A percentile compares a stretch with the other conserved stretches of the same genome.
phyloP scores from a whole-genome alignment of 2,113 vertebrate species.

The Nibea albiflora region DNA sequence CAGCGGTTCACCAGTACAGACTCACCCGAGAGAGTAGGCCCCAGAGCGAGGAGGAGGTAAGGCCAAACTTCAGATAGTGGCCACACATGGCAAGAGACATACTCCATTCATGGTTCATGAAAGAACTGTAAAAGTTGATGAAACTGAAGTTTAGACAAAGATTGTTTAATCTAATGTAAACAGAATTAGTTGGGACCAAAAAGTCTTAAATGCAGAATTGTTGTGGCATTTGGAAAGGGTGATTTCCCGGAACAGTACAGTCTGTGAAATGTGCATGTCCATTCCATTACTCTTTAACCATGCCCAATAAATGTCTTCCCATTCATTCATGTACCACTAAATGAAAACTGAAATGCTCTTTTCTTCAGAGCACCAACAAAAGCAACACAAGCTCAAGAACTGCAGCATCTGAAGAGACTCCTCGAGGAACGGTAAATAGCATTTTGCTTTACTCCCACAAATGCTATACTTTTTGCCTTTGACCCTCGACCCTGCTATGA shows the following conservation, averaged over 20 bases:
- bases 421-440: not conserved
- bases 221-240: too few relatives aligned
- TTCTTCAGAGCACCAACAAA: not conserved
- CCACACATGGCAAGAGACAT: too few relatives aligned
- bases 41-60: constrained; percentile 21
- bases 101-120: not conserved
- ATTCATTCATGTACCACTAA: not conserved
- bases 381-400: not conserved
- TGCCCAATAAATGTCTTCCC: not conserved
- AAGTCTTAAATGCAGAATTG: too few relatives aligned
- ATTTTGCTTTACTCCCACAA: not conserved
- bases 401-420: not conserved
- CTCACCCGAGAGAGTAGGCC: not conserved
- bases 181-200: too few relatives aligned
- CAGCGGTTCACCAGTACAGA: constrained; percentile 17
- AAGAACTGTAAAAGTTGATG: too few relatives aligned
- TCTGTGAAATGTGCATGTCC: too few relatives aligned
- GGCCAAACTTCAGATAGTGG: not conserved
- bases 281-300: not conserved
- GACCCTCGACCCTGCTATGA: not conserved
- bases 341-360: not conserved
- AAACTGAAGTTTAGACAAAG: too few relatives aligned
- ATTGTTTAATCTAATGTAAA: too few relatives aligned
- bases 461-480: not conserved
- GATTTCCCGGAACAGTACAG: too few relatives aligned